Evolutionary conservation across 2,113 vertebrate species (phyloP), one percentile per base, ranked within the genome.

Genomic region (Poecilia latipinna): DNA sequence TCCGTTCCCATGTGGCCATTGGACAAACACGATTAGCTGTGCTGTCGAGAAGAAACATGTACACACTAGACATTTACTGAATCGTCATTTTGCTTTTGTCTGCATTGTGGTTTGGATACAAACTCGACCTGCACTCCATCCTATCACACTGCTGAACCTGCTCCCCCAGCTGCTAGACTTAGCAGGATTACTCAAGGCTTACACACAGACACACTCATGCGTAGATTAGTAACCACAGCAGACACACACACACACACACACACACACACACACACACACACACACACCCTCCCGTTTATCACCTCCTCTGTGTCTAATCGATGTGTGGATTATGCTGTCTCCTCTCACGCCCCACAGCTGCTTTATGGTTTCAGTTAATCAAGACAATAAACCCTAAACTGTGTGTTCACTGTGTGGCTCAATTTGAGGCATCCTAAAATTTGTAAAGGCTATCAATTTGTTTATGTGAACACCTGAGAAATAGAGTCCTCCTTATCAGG

Each of bases 251-350:
- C 81, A 66, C 66, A 31, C 76, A 35, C 67, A 72, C 61, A 65
- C 32, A 70, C 75, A 74, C 70, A 83, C 65, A 51, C 71, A 62
- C 68, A 84, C 32, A 77, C 54, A 76, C 57, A 65, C 77, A 72
- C 77, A 72, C 81, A 66, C 66, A 31, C 76, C 28, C 78, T 7
- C 75, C 54, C n/a, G 48, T 84, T 57, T 73, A 77, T 80, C 80
- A 80, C 68, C 70, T 54, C 75, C 67, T 54, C 57, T 81, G 76
- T 66, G 78, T 90, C 77, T 89, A 88, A 91, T 88, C 90, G 80
- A 91, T 82, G 78, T 73, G 65, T 78, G 86, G 90, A 90, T 92
- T 91, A 92, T 65, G 44, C 39, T 2, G 85, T 89, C 85, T 91
- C 80, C 80, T 83, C 74, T 91, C 69, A 72, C 73, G 84, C 63